Base-by-base conservation (phyloP, 1,140 invertebrate genomes). In the Lamellibrachia luymesi region DNA sequence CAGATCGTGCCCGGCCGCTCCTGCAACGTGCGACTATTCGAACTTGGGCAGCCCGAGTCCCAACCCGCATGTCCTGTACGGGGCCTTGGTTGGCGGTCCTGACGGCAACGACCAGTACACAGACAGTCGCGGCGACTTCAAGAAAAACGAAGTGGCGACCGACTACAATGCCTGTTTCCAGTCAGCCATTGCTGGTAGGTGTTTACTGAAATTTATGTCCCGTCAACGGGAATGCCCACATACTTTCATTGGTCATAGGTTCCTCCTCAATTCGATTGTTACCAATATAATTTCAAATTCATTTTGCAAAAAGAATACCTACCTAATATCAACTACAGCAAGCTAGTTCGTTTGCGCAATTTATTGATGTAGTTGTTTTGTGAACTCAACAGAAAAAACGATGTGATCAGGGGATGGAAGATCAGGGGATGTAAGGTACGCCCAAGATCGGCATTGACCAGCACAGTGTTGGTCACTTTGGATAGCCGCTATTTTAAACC, bases 1-100 rank as follows among this genome's bases (percentile, higher is more conserved):
- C 4, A 97, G 97, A 91, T 96, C 95, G 8, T 96, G 96, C 80
- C 94, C 94, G n/a, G 92, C 94, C 80, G 93, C 91, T 22, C 96
- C 96, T 1, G 94, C 93, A 0, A 8, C 92, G 27, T 96, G 95
- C 92, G 93, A 94, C 90, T 95, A 95, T 94, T 94, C 94, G 80
- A 93, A 93, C 80, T 94, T 93, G 13, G 93, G 94, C 93, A 93
- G 25, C n/a, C 2, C 51, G n/a, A 64, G 52, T 6, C 94, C 94
- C 13, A 94, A 96, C 94, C 94, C 94, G 13, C 51, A 93, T 5
- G 51, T 93, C 52, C 52, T 56, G 13, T 56, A 56, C 52, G 52
- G 52, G 13, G 52, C 52, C 52, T 56, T 56, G 52, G 52, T 56
- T 0, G 52, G 52, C 52, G 52, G 52, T 13, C 52, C 52, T 56